A percentile compares a stretch with the other conserved stretches of the same genome.
phyloP scores from a whole-genome alignment of 1,140 invertebrate species.

The Drosophila murphyi region DNA sequence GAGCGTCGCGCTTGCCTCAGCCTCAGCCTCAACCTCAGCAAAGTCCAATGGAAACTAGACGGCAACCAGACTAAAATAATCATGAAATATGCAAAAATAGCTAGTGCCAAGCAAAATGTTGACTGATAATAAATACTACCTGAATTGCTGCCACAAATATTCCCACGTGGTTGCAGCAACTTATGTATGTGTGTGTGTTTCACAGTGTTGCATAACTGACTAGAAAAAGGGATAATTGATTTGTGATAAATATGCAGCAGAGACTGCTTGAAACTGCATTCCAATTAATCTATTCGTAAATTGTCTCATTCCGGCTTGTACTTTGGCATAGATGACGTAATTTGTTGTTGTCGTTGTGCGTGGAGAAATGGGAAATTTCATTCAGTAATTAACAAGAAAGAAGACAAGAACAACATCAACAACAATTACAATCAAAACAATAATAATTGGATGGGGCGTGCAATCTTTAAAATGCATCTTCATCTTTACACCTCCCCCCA shows the following conservation, averaged over 20 bases:
- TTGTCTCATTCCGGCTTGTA: not conserved
- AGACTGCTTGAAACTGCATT: constrained; percentile 6
- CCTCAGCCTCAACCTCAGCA: too few relatives aligned
- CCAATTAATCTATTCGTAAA: not conserved
- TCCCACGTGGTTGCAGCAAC: too few relatives aligned
- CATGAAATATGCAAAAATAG: too few relatives aligned
- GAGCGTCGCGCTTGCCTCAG: too few relatives aligned
- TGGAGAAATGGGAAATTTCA: constrained; percentile 15
- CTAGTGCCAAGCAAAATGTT: too few relatives aligned
- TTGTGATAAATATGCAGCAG: constrained; percentile 40
- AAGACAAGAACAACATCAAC: not conserved
- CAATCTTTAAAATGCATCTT: not conserved
- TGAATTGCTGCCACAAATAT: too few relatives aligned
- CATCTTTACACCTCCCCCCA: not conserved
- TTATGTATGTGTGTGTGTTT: too few relatives aligned
- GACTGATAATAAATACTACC: too few relatives aligned
- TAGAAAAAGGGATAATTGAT: not conserved
- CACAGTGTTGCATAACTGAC: too few relatives aligned
- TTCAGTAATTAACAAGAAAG: constrained; percentile 6
- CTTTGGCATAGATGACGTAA: constrained; percentile 40
- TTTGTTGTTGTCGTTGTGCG: constrained; percentile 8
- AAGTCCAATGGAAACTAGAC: too few relatives aligned
- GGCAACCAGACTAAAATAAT: too few relatives aligned
- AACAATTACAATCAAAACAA: not conserved
- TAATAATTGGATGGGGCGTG: constrained; percentile 1